Conservation (phyloP, 2,113 vertebrate species). For the Peromyscus leucopus region DNA sequence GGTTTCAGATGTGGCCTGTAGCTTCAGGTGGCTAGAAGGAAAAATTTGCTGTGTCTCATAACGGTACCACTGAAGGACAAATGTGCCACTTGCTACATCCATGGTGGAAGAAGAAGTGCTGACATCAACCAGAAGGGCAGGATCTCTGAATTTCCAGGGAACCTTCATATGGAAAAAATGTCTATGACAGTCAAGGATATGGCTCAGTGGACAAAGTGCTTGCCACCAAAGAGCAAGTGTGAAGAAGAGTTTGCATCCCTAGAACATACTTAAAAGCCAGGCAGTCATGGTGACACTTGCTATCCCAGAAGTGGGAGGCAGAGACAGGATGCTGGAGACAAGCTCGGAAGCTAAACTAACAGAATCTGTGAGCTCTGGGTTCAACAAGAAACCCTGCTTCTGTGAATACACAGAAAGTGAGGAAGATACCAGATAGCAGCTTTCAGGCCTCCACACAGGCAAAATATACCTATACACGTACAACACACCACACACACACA, state of each 20-base stretch:
- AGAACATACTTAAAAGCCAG: not conserved
- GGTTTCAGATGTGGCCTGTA: constrained; percentile 53
- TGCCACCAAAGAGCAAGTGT: not conserved
- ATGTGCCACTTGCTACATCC: not conserved
- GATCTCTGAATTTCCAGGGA: not conserved
- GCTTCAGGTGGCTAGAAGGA: not conserved
- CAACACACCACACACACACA: not conserved
- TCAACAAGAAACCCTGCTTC: not conserved
- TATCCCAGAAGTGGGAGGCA: no score
- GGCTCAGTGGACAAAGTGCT: not conserved
- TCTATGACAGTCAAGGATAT: not conserved
- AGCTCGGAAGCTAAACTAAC: not conserved
- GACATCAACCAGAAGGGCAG: not conserved
- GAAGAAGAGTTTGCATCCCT: not conserved
- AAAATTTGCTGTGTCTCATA: not conserved
- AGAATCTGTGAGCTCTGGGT: not conserved
- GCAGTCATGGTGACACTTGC: no score
- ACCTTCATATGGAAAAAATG: not conserved
- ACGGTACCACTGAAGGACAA: not conserved
- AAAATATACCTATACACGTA: not conserved
- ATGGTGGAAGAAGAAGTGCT: not conserved
- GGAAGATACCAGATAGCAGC: not conserved
- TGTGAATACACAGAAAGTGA: not conserved
- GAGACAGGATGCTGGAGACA: not conserved
- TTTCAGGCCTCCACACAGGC: not conserved